A percentile compares a stretch with the other conserved stretches of the same genome.
Conservation (phyloP, 2,113 vertebrate species). For the Gnathonemus longibarbis region DNA sequence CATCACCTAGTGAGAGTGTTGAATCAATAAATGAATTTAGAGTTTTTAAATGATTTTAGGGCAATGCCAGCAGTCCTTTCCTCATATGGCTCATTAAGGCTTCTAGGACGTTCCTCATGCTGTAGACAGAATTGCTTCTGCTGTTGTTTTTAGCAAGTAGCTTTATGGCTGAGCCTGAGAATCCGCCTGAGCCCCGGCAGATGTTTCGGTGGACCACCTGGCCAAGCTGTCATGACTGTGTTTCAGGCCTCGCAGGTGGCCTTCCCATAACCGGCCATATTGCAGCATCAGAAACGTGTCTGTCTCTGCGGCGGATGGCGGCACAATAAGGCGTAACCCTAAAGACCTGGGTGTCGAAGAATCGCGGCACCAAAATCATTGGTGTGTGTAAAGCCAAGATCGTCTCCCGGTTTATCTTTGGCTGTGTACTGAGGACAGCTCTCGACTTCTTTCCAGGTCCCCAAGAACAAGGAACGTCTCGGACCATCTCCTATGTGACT, state of each 20-base stretch:
- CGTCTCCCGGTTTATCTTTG: background rate
- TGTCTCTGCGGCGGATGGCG: background rate
- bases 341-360: background rate
- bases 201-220: background rate
- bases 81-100: background rate
- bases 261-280: background rate
- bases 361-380: background rate
- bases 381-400: background rate
- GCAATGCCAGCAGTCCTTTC: background rate
- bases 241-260: background rate
- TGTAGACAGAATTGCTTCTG: background rate
- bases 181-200: background rate
- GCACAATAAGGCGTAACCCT: background rate
- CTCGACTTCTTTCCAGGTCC: background rate
- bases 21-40: background rate
- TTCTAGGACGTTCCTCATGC: background rate
- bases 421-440: background rate
- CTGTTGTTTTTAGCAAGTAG: background rate
- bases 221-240: background rate
- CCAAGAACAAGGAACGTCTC: background rate
- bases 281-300: background rate
- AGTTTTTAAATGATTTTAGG: background rate
- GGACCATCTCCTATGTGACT: background rate
- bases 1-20: background rate
- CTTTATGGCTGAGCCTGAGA: background rate